Evolutionary conservation across 2,797 vertebrate genomes (phyloP).

Genomic region (Ptychadena robeensis): DNA sequence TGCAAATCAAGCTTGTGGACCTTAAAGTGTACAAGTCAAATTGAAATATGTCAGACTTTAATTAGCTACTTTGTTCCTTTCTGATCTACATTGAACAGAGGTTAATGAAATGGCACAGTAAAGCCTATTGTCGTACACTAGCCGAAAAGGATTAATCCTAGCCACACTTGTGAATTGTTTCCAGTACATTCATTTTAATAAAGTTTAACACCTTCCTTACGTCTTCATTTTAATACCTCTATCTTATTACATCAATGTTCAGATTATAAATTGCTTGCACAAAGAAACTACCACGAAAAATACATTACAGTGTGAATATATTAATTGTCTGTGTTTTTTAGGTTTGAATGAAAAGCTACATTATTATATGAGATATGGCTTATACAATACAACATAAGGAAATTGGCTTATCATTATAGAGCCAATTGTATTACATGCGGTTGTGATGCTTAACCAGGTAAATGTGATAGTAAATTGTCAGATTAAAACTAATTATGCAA

Average conservation of each 20-base stretch:
- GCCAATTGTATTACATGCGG: no score
- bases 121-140: constrained; percentile 31
- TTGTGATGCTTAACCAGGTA: no score
- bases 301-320: no score
- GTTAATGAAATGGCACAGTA: constrained; percentile 57
- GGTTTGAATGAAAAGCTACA: no score
- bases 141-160: constrained; percentile 38
- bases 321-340: no score
- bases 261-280: not conserved
- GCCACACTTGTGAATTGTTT: constrained; percentile 7
- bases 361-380: no score
- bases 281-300: no score
- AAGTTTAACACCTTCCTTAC: constrained; percentile 31
- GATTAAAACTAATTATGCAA: no score
- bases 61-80: constrained; percentile 54
- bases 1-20: constrained; percentile 1
- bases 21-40: constrained; percentile 29
- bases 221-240: not conserved
- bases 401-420: no score
- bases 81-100: constrained; percentile 36
- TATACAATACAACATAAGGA: no score
- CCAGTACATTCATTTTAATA: constrained; percentile 3
- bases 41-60: constrained; percentile 53
- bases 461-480: no score
- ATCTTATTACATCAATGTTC: not conserved